Base-by-base conservation (phyloP, 2,888 invertebrate species). In the Schrankia costaestrigalis region DNA sequence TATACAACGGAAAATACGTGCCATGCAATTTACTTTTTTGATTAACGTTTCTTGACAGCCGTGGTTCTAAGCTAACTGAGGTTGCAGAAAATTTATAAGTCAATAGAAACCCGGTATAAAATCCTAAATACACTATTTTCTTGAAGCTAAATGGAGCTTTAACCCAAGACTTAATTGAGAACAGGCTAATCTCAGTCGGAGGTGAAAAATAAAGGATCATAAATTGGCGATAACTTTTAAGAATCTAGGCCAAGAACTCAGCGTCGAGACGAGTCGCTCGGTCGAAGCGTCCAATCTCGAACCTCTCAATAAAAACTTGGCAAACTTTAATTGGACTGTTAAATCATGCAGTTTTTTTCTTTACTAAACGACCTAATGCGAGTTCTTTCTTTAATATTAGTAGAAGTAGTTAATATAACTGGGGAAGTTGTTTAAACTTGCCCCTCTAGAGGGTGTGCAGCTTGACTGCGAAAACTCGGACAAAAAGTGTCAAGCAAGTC, bases 401-500 rank as follows among this genome's bases (percentile, higher is more conserved):
- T 53, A 31, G 39, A 46, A 22, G 43, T 45, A 55, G 38, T 55
- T 56, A 50, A 47, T 49, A 43, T 46, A 36, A 45, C 54, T 27
- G 44, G 17, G 26, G 34, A 56, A 49, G 56, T 56, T 58, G 45
- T 50, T 56, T 54, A 54, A 57, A 57, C 51, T 58, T 45, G 25
- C 33, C 35, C 50, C 25, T 30, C 28, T 10, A 13, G 26, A 35
- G 41, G 35, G 26, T 32, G 30, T 24, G 17, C 41, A 37, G 31
- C 19, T 26, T 40, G 12, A 15, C 12, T 18, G 6, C 14, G 38
- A 42, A 41, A 37, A 23, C 31, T 21, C 11, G 23, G 31, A 34
- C 17, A 40, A 31, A 44, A 31, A 33, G 14, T 39, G 5, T 31
- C 17, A 11, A 25, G 19, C 11, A 41, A 50, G 40, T 50, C 45